Conservation (phyloP, 2,113 vertebrate genomes). For the Butorides virescens region DNA sequence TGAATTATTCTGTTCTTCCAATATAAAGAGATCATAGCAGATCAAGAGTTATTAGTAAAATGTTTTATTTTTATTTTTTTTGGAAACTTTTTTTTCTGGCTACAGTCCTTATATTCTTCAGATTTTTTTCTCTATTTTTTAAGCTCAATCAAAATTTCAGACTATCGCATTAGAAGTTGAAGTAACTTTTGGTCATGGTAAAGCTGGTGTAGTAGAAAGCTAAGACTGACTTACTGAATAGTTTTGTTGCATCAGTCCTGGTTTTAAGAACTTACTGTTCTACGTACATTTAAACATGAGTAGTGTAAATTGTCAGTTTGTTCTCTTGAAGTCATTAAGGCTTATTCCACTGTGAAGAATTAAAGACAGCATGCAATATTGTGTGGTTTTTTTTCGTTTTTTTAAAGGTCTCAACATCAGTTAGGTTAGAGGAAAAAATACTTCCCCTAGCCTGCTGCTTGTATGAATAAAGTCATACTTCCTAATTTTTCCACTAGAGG, state of each 20-base stretch:
- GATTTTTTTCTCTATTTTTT: background rate
- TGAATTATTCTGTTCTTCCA: background rate
- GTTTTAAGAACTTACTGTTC: background rate
- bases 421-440: background rate
- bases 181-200: background rate
- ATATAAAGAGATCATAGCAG: background rate
- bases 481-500: conserved; percentile 63
- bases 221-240: background rate
- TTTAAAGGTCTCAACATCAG: background rate
- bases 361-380: background rate
- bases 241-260: background rate
- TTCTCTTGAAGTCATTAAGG: background rate
- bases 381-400: background rate
- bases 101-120: background rate
- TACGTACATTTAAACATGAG: background rate
- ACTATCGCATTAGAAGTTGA: background rate
- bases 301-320: background rate
- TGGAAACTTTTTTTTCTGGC: background rate
- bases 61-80: background rate
- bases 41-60: background rate
- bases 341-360: background rate
- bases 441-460: background rate
- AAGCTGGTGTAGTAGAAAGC: background rate
- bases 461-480: background rate
- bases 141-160: background rate